phyloP scores from a whole-genome alignment of 2,888 invertebrate species.

The Epinotia bilunana region DNA sequence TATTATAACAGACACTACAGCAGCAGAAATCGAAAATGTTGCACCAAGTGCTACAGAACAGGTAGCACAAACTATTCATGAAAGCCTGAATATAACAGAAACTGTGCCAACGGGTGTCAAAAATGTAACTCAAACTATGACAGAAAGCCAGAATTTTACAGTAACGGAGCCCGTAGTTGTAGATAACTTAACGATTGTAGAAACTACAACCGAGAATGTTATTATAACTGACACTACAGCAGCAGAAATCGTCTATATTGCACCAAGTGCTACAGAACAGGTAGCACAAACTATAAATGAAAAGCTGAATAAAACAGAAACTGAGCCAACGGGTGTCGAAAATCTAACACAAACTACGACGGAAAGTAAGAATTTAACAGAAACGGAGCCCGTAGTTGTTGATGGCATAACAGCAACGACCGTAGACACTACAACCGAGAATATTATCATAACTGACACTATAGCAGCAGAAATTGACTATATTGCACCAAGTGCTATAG shows the following conservation, averaged over 20 bases:
- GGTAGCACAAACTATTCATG: not conserved
- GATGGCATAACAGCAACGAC: not conserved
- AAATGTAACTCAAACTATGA: not conserved
- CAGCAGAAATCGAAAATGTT: not conserved
- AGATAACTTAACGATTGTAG: not conserved
- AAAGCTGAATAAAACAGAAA: not conserved
- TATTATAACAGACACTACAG: not conserved
- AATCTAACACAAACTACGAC: not conserved
- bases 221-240: not conserved
- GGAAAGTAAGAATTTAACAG: not conserved
- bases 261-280: constrained; percentile 1
- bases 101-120: not conserved
- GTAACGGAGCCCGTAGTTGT: not conserved
- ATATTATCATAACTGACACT: not conserved
- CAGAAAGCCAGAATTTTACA: not conserved
- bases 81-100: constrained; percentile 5
- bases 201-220: not conserved
- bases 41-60: not conserved
- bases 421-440: not conserved
- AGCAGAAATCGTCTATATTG: not conserved
- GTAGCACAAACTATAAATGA: not conserved
- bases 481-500: not conserved
- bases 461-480: not conserved
- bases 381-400: not conserved
- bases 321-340: not conserved